phyloP scores from a whole-genome alignment of 2,888 invertebrate species.

The Gymnosoma rotundatum region DNA sequence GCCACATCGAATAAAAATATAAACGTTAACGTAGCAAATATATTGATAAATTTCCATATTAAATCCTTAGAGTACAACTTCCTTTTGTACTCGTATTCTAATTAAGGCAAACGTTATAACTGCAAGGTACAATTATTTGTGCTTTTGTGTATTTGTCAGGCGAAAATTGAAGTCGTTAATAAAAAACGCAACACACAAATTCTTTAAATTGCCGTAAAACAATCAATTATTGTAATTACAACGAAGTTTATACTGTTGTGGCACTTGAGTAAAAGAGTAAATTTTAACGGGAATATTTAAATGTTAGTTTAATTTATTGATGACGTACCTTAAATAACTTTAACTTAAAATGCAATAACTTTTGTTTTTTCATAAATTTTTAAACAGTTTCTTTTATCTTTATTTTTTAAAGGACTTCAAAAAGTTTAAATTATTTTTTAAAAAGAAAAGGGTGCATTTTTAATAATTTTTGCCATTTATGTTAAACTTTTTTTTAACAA shows the following conservation, averaged over 20 bases:
- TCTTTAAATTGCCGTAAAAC: constrained; percentile 60
- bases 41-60: constrained; percentile 57
- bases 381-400: constrained; percentile 9
- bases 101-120: constrained; percentile 15
- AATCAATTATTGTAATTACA: constrained; percentile 67
- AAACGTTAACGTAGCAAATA: constrained; percentile 3
- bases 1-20: neutral
- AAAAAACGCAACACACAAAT: constrained; percentile 1
- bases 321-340: neutral
- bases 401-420: no score
- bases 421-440: no score
- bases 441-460: no score
- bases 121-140: neutral
- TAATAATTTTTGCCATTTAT: no score
- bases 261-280: neutral
- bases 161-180: constrained; percentile 17
- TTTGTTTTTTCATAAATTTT: neutral
- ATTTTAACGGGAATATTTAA: constrained; percentile 6
- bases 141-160: neutral
- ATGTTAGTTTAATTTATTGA: constrained; percentile 4
- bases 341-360: constrained; percentile 12
- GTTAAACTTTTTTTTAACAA: no score
- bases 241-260: neutral
- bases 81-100: neutral
- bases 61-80: constrained; percentile 41